Conservation (phyloP, 2,888 invertebrate species). For the Yponomeuta malinellus region DNA sequence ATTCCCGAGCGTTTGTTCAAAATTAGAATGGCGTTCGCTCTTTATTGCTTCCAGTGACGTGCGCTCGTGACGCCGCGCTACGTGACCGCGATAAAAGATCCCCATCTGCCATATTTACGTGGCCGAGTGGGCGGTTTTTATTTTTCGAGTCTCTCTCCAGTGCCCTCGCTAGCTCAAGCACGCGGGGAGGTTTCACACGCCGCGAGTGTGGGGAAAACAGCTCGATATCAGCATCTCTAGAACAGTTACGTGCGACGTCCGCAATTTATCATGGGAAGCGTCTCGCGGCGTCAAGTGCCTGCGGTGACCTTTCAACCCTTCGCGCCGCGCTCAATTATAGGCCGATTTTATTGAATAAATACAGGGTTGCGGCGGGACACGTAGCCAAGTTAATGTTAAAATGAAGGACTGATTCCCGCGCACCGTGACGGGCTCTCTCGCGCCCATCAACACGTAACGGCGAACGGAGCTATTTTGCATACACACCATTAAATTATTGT, state of each 20-base stretch:
- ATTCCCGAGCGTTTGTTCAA: constrained; percentile 59
- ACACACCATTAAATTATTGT: constrained; percentile 75
- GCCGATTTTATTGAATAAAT: constrained; percentile 14
- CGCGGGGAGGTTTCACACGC: constrained; percentile 67
- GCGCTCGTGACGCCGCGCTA: constrained; percentile 72
- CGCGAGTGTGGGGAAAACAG: constrained; percentile 49
- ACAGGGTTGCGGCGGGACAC: constrained; percentile 11
- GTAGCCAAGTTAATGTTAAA: constrained; percentile 64
- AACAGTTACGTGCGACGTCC: constrained; percentile 6
- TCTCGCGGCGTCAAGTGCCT: constrained; percentile 9
- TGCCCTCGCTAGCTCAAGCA: constrained; percentile 43
- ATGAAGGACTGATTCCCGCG: constrained; percentile 71
- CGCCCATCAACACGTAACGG: constrained; percentile 73
- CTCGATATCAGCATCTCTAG: constrained; percentile 16
- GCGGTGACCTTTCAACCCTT: constrained; percentile 7
- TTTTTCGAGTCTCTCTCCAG: constrained; percentile 60
- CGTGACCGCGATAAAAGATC: constrained; percentile 76
- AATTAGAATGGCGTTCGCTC: constrained; percentile 70
- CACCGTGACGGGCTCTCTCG: constrained; percentile 67
- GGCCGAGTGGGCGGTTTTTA: constrained; percentile 73
- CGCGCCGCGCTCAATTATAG: background rate
- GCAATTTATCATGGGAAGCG: constrained; percentile 14
- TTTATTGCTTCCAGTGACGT: constrained; percentile 70
- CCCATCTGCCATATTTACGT: constrained; percentile 75
- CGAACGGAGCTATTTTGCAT: constrained; percentile 67